Evolutionary conservation across 2,888 invertebrate genomes (phyloP), one percentile per base, ranked within the genome.

Genomic region (Drosophila sordidula): DNA sequence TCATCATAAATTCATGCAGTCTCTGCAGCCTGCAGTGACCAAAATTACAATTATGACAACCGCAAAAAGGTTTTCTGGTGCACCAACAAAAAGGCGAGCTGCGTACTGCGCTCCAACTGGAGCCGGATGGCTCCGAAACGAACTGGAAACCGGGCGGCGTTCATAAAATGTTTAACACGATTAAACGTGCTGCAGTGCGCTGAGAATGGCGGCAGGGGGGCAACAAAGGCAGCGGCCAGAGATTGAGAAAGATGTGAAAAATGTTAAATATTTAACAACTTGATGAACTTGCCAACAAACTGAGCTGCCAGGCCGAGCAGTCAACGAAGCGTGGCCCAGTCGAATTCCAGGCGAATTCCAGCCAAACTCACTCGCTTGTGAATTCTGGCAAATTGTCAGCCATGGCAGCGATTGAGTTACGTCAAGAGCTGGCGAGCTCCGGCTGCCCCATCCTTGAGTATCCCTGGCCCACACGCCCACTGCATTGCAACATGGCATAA

Each of bases 31-130:
- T 82, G 85, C 85, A 85, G 88, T 85, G 85, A 87, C 85, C 85
- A 75, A 82, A 85, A 85, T 85, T 87, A 85, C 85, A 85, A 89
- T 85, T 85, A 85, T 89, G 88, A 89, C 86, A 82, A 87, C 85
- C 85, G 77, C 89, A 85, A 89, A 85, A 84, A 89, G 88, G 85
- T 87, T 85, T 84, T 82, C 70, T 82, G 86, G 75, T 77, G 89
- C 77, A 89, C 89, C 89, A 81, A 81, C 79, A 78, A 78, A 87
- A 85, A 77, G 61, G 46, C 52, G 34, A 52, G 32, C 57, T 47
- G 32, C 44, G 38, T 41, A 42, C 25, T 36, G 55, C 25, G 29
- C 42, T 45, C 54, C 46, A 54, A 49, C 62, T 63, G 44, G 55
- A 56, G 32, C 12, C 32, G 66, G 45, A 42, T 16, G 59, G 45